phyloP scores from a whole-genome alignment of 1,140 invertebrate genomes.

The Drosophila sproati region DNA sequence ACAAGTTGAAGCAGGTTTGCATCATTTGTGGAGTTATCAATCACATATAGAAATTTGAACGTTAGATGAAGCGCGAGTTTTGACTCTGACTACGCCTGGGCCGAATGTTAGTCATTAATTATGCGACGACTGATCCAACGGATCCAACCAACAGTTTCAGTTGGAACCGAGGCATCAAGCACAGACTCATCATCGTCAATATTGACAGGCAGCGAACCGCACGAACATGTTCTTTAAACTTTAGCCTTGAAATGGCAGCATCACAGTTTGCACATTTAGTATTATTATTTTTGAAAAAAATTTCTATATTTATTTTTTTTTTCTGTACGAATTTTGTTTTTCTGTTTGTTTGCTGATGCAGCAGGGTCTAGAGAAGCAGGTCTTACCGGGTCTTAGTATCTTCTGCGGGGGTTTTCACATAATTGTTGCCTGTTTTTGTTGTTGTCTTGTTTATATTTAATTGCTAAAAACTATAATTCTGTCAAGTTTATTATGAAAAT shows the following conservation, averaged over 20 bases:
- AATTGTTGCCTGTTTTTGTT: constrained; percentile 52
- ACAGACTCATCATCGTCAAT: constrained; percentile 77
- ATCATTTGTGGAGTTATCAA: constrained; percentile 78
- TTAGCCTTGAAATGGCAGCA: constrained; percentile 71
- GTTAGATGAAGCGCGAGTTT: constrained; percentile 80
- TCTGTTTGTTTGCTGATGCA: constrained; percentile 43
- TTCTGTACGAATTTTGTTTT: constrained; percentile 37
- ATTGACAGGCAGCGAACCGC: constrained; percentile 64
- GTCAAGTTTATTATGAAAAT: constrained; percentile 82
- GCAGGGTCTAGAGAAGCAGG: constrained; percentile 41
- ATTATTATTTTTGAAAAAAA: constrained; percentile 43
- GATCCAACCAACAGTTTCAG: constrained; percentile 18
- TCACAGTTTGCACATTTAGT: constrained; percentile 55
- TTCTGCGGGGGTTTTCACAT: constrained; percentile 55
- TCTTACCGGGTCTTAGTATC: constrained; percentile 43
- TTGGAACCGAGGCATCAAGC: constrained; percentile 17
- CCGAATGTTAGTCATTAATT: constrained; percentile 82
- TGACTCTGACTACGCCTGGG: constrained; percentile 79
- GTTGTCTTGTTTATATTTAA: constrained; percentile 69
- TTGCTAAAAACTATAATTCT: constrained; percentile 83
- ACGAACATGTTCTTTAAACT: constrained; percentile 77
- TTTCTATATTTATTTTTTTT: constrained; percentile 48
- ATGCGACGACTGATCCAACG: constrained; percentile 57
- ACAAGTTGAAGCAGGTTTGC: constrained; percentile 68
- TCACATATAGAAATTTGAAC: constrained; percentile 76